Conservation (phyloP, 2,888 invertebrate species). For the Drosophila nr. medialis region DNA sequence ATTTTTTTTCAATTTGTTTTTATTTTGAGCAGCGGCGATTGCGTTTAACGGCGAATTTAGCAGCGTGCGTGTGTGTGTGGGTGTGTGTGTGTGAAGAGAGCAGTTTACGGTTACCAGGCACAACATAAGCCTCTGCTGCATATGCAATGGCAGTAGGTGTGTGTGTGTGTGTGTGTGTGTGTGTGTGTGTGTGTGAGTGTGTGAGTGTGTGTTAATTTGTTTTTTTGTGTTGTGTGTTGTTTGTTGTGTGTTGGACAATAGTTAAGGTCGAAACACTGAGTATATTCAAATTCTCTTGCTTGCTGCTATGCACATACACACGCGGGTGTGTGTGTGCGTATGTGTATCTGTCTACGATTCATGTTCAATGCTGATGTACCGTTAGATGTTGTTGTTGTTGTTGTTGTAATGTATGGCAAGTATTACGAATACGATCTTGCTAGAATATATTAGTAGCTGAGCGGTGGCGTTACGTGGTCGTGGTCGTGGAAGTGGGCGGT, state of each 20-base stretch:
- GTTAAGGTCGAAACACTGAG: conserved; percentile 37
- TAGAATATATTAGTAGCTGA: conserved; percentile 48
- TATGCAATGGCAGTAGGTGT: conserved; percentile 10
- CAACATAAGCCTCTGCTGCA: conserved; percentile 41
- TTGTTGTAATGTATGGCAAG: conserved; percentile 14
- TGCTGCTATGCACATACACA: conserved; percentile 35
- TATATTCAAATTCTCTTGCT: conserved; percentile 38
- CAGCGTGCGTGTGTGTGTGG: conserved; percentile 30
- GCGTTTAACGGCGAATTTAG: conserved; percentile 52
- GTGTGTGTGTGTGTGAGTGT: conserved; percentile 1
- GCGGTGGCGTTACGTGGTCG: conserved; percentile 55
- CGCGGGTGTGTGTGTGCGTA: conserved; percentile 2
- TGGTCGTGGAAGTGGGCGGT: conserved; percentile 42
- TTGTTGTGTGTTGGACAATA: conserved; percentile 17
- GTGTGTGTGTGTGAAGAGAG: conserved; percentile 17
- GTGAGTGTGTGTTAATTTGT: conserved; percentile 4
- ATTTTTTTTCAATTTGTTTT: conserved; percentile 9
- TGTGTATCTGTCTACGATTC: conserved; percentile 36
- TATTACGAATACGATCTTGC: conserved; percentile 40
- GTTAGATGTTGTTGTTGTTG: conserved; percentile 7
- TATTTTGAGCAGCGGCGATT: conserved; percentile 39
- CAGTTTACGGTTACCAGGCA: conserved; percentile 45
- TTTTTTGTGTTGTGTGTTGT: conserved; percentile 10
- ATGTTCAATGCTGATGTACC: conserved; percentile 37
- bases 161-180: conserved; percentile 9